phyloP scores from a whole-genome alignment of 2,888 invertebrate species.

The Bembecia ichneumoniformis region DNA sequence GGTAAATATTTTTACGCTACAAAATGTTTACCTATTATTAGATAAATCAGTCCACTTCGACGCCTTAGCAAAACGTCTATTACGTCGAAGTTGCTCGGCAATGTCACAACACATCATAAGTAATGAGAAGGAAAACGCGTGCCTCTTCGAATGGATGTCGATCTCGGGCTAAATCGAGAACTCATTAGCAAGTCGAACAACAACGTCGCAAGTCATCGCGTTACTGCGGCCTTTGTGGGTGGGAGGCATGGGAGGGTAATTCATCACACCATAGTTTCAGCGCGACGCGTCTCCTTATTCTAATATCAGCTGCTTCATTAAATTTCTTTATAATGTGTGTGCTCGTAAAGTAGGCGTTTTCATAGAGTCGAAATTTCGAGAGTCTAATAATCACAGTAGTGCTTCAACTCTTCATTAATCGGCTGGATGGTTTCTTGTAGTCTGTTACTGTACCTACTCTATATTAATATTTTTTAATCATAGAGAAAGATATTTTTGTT shows the following conservation, averaged over 20 bases:
- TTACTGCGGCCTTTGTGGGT: conserved; percentile 6
- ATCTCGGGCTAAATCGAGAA: conserved; percentile 43
- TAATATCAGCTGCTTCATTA: too few species aligned
- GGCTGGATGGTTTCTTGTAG: too few species aligned
- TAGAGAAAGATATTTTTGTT: too few species aligned
- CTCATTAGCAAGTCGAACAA: conserved; percentile 62
- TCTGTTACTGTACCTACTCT: too few species aligned
- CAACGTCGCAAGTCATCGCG: conserved; percentile 51
- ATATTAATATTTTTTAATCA: too few species aligned
- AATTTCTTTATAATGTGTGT: too few species aligned
- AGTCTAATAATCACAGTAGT: too few species aligned
- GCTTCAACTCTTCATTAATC: too few species aligned
- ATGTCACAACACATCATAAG: conserved; percentile 32
- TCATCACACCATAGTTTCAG: conserved; percentile 12
- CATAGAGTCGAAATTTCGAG: too few species aligned
- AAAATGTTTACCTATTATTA: too few species aligned
- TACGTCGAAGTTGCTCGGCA: neutral
- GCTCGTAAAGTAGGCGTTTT: too few species aligned
- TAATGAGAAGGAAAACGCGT: conserved; percentile 41
- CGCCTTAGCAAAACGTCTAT: neutral
- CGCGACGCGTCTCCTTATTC: conserved; percentile 6
- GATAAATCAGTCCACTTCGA: neutral
- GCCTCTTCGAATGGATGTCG: conserved; percentile 31
- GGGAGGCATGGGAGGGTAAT: conserved; percentile 4
- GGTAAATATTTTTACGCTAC: too few species aligned